A percentile compares a stretch with the other conserved stretches of the same genome.
phyloP scores from a whole-genome alignment of 1,140 invertebrate genomes.

The Anagrus nilaparvatae region DNA sequence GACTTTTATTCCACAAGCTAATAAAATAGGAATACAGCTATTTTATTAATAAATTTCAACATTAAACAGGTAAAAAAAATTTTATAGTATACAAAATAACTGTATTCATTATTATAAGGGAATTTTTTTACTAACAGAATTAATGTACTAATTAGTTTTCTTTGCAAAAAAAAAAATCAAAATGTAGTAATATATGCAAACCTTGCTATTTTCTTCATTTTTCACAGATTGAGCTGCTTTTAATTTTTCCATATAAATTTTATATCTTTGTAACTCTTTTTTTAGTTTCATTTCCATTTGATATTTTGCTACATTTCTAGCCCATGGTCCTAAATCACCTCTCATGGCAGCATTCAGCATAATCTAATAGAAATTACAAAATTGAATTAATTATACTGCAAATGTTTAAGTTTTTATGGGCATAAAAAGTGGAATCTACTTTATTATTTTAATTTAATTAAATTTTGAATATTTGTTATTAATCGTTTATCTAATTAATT shows the following conservation, averaged over 20 bases:
- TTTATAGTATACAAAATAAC: no score
- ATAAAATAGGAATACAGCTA: no score
- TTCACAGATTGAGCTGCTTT: no score
- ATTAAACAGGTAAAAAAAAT: no score
- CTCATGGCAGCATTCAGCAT: constrained; percentile 29
- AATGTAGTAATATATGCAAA: neutral
- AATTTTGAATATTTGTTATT: constrained; percentile 4
- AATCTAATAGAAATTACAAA: no score
- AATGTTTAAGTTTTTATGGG: no score
- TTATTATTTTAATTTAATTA: constrained; percentile 1
- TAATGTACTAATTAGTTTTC: neutral
- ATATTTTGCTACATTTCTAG: constrained; percentile 35
- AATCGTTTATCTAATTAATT: constrained; percentile 1
- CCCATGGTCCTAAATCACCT: constrained; percentile 32
- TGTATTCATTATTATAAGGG: no score
- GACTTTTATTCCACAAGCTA: neutral
- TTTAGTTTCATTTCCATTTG: constrained; percentile 28
- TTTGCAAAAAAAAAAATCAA: neutral
- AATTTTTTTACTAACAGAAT: no score
- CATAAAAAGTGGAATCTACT: constrained; percentile 7
- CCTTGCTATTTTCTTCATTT: constrained; percentile 6
- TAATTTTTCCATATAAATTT: constrained; percentile 8
- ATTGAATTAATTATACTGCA: no score
- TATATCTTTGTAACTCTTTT: constrained; percentile 23
- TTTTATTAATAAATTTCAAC: no score